Conservation (phyloP, 53 echinoderm and acorn worm species). For the Zoroaster sp. region DNA sequence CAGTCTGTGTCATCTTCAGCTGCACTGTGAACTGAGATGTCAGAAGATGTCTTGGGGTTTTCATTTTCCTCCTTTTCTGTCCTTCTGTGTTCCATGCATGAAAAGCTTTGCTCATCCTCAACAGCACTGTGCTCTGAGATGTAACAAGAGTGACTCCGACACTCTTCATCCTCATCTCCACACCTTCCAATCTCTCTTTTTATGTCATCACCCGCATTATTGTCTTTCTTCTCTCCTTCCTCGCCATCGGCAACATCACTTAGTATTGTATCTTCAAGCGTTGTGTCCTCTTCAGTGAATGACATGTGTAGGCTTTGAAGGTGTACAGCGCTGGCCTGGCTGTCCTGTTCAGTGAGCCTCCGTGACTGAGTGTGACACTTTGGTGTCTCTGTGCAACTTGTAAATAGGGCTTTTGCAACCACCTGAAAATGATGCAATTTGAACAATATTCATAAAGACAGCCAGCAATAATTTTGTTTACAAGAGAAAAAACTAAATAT, state of each 20-base stretch:
- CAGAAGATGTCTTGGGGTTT: not conserved
- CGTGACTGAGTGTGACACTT: not conserved
- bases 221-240: not conserved
- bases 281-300: not conserved
- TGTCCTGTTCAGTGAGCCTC: not conserved
- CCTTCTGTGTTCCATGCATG: not conserved
- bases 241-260: slow-evolving; percentile 2
- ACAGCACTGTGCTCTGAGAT: not conserved
- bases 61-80: not conserved
- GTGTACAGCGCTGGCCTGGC: not conserved
- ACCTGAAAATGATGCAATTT: not conserved
- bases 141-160: not conserved
- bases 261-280: not conserved
- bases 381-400: slow-evolving; percentile 18
- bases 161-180: not conserved
- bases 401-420: slow-evolving; percentile 63
- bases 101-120: not conserved
- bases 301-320: slow-evolving; percentile 34
- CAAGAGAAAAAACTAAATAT: too few relatives aligned
- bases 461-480: too few relatives aligned
- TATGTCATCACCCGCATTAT: not conserved
- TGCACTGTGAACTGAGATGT: not conserved
- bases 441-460: too few relatives aligned
- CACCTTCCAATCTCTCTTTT: not conserved
- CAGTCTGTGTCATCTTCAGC: not conserved